Base-by-base conservation (phyloP, 2,888 invertebrate species). In the Chrysotoxum bicinctum region DNA sequence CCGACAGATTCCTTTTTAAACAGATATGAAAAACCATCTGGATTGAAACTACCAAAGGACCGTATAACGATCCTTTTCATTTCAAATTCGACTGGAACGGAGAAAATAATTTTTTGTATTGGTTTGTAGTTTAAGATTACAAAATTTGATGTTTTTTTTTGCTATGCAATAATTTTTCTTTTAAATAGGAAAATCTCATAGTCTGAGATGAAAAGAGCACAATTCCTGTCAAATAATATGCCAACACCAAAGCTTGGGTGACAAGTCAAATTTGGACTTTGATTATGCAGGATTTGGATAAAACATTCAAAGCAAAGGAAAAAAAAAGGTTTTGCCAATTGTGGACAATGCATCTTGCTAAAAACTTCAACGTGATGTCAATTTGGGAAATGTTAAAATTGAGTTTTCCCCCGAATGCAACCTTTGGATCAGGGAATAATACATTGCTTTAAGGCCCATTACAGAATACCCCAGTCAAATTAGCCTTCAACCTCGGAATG, bases 161-260 rank as follows among this genome's bases (percentile, higher is more conserved):
- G 19, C 45, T 58, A n/a, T n/a, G n/a, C n/a, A 14, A n/a, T 30
- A 26, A 26, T 9, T 30, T 26, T 52, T 30, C 14, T 30, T 54
- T 5, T 43, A 23, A 35, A 68, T 26, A 52, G 68, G 37, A 12
- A 85, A 87, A 50, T 66, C 73, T 19, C 73, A 48, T 62, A 85
- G 77, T 64, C 77, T 68, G 2, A 43, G 77, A 43, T 85, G 77
- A 72, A 75, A 79, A 87, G 32, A 77, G 74, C 73, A 68, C 30
- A 6, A 48, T 87, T 37, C 85, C 87, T 21, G 40, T 78, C 3
- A 52, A 78, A 58, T 85, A 81, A 60, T 79, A 73, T 48, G 72
- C 79, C 16, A 68, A 87, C 23, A 48, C 69, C n/a, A 86, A 86
- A 84, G 78, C 73, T 32, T 87, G 87, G 80, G 85, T 87, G 83